A percentile compares a stretch with the other conserved stretches of the same genome.
These are phyloP conservation scores for Eulithis testata DNA, from an alignment of 2,888 invertebrate genomes.

Conservation along the genomic window DNA sequence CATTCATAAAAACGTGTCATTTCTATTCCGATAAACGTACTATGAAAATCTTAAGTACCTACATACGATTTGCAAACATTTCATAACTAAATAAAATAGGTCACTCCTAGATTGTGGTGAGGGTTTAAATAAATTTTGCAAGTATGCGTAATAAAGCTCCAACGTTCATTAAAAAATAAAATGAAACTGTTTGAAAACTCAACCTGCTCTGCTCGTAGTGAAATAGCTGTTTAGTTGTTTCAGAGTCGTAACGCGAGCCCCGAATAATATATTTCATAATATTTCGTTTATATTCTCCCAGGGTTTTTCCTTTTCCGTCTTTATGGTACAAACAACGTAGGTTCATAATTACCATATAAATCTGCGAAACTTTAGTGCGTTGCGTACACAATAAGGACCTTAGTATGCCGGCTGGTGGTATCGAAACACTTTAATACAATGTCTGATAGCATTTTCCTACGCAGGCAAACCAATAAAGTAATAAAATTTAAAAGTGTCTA, in stretches of 20 bases:
- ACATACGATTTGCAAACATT: too few relatives aligned
- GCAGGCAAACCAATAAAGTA: slow-evolving; percentile 4
- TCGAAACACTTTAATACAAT: slow-evolving; percentile 15
- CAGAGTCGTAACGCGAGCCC: slow-evolving; percentile 10
- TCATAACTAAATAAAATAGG: too few relatives aligned
- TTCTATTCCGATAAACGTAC: not conserved
- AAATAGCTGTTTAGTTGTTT: slow-evolving; percentile 14
- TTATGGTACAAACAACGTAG: slow-evolving; percentile 28
- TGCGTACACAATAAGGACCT: slow-evolving; percentile 25
- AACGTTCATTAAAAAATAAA: not conserved
- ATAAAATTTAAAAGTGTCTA: slow-evolving; percentile 24
- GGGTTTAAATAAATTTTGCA: not conserved
- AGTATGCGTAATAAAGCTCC: not conserved
- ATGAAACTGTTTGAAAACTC: not conserved
- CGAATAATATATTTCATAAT: slow-evolving; percentile 25
- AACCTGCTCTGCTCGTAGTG: not conserved
- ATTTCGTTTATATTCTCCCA: slow-evolving; percentile 32
- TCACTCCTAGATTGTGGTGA: not conserved
- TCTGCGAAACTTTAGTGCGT: slow-evolving; percentile 31
- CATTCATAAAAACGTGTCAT: slow-evolving; percentile 44
- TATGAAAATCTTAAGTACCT: too few relatives aligned
- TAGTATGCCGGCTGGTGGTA: slow-evolving; percentile 23
- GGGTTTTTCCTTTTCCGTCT: slow-evolving; percentile 31
- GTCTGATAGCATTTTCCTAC: slow-evolving; percentile 7
- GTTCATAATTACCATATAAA: slow-evolving; percentile 38